Evolutionary conservation across 2,113 vertebrate species (phyloP).

Genomic region (Telmatochromis sp.): DNA sequence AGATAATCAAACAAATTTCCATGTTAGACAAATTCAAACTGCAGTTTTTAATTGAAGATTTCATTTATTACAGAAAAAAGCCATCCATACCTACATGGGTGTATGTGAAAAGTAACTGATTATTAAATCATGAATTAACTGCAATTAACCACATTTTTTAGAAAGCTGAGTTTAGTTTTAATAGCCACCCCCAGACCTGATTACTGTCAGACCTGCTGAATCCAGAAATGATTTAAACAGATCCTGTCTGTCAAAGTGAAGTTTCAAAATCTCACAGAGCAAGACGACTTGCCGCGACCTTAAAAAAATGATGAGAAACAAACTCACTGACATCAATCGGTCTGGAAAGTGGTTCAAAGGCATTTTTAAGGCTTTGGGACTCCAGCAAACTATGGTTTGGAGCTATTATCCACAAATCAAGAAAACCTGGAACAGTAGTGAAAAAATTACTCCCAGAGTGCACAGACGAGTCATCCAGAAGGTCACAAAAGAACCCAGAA

Average conservation of each 20-base stretch:
- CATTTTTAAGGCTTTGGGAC: neutral
- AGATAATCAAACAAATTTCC: neutral
- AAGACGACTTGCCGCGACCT: neutral
- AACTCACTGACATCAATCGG: neutral
- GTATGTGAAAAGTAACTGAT: neutral
- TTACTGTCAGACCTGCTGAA: neutral
- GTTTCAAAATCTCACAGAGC: neutral
- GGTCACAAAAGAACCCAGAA: neutral
- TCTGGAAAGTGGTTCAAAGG: neutral
- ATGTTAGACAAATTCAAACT: neutral
- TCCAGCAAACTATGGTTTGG: neutral
- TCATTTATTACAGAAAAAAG: neutral
- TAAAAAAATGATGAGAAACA: neutral
- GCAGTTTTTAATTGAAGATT: neutral
- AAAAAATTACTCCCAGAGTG: neutral
- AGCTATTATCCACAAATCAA: neutral
- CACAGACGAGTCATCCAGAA: neutral
- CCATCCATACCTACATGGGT: neutral
- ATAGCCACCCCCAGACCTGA: neutral
- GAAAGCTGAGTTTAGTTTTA: neutral
- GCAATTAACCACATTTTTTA: neutral
- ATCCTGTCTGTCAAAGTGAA: neutral
- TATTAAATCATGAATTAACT: neutral
- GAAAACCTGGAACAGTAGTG: neutral
- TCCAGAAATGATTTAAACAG: neutral